Base-by-base conservation (phyloP, 2,113 vertebrate species). In the Pluvialis apricaria region DNA sequence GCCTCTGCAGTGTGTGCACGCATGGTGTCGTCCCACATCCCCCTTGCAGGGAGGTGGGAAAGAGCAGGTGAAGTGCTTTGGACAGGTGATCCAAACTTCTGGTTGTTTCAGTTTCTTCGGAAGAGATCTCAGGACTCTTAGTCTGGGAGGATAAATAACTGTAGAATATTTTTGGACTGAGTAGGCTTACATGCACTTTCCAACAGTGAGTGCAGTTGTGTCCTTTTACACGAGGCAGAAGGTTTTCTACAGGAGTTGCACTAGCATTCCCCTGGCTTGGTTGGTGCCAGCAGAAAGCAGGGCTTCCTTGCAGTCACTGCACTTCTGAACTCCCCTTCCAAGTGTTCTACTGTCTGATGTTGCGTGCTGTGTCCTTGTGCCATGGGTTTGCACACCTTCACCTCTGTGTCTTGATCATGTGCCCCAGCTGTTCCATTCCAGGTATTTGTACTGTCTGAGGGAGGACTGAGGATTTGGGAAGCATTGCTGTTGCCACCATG, bases 1-100 rank as follows among this genome's bases (percentile, higher is more conserved):
- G 21, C 22, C 22, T 76, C 22, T 0, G 0, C 28, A 52, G 42
- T 25, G 26, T 26, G 31, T 1, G 1, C 51, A 28, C 0, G 3
- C 24, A 2, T 26, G 57, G 38, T 61, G 40, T 40, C 5, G 10
- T 79, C n/a, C 25, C 55, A 25, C 12, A 15, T 68, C 5, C 14
- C 10, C 57, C 31, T 19, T 49, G 31, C 28, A 68, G 36, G n/a
- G 44, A 57, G 16, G n/a, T 75, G 57, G 29, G 68, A 75, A 75
- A 75, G 62, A 38, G 45, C 47, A 47, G 22, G 15, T 45, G 40
- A 29, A 28, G 32, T 17, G 38, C 18, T 36, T 71, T 31, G 40
- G 31, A 20, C 21, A 44, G 65, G 11, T 58, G 24, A 90, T 79
- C 34, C 49, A 64, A 91, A 68, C 7, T 82, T 60, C 31, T 54